Conservation (phyloP, 2,797 vertebrate genomes). For the Rousettus madagascariensis region DNA sequence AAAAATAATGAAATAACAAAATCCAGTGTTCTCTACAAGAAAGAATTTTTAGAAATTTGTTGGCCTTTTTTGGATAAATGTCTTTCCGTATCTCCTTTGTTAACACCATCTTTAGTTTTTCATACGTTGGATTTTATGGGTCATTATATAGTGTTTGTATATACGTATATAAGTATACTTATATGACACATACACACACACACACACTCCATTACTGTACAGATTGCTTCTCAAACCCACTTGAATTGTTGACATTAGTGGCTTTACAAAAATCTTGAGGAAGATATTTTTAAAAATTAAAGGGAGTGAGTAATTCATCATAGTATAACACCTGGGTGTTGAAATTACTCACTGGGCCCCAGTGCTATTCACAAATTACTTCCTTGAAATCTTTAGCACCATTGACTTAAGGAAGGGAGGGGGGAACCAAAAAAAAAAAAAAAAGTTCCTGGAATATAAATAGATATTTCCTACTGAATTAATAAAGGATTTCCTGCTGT, state of each 20-base stretch:
- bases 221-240: slow-evolving; percentile 65
- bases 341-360: slow-evolving; percentile 63
- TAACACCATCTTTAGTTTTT: slow-evolving; percentile 39
- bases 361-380: slow-evolving; percentile 62
- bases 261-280: slow-evolving; percentile 69
- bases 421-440: not conserved
- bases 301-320: slow-evolving; percentile 69
- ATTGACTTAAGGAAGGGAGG: not conserved
- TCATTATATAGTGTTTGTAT: slow-evolving; percentile 7
- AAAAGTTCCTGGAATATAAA: slow-evolving; percentile 65
- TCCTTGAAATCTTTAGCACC: slow-evolving; percentile 62
- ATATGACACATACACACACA: not conserved
- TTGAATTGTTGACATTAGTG: slow-evolving; percentile 71
- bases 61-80: slow-evolving; percentile 56
- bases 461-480: slow-evolving; percentile 71
- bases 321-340: slow-evolving; percentile 63
- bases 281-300: slow-evolving; percentile 48
- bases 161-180: not conserved
- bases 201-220: slow-evolving; percentile 42
- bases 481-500: slow-evolving; percentile 67
- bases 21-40: not conserved
- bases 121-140: slow-evolving; percentile 67
- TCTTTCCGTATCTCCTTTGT: slow-evolving; percentile 5
- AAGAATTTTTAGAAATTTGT: slow-evolving; percentile 56
- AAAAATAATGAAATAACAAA: slow-evolving; percentile 1